Base-by-base conservation (phyloP, 2,797 vertebrate genomes). In the Cyprinella venusta region DNA sequence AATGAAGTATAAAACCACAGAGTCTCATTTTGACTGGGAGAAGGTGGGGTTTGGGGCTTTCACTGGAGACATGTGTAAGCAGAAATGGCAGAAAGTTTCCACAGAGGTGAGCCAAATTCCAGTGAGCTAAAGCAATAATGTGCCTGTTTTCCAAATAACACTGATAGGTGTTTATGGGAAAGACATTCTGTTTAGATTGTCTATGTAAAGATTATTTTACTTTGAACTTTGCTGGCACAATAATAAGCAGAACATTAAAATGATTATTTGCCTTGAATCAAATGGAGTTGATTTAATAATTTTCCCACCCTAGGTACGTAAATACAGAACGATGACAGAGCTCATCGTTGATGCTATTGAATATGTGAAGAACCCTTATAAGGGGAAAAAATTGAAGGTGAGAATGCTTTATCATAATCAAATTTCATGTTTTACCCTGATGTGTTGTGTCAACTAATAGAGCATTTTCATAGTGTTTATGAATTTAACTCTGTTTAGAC, bases 1-100 rank as follows among this genome's bases (percentile, higher is more conserved):
- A 52, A 94, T 95, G 94, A 96, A 95, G 76, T 96, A 95, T 56
- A 96, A 96, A 87, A 96, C 95, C 84, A 96, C 95, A 0, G 95
- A 96, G 92, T 94, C 94, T 0, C 95, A 96, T 91, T 94, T 95
- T 0, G 94, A 96, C 90, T 96, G 95, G 95, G 94, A 94, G 12
- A 95, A 95, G 77, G 92, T 95, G 18, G 85, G 93, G 45, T 95
- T 96, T 36, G 92, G 92, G 19, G 78, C 67, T 80, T 96, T 92
- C 92, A 94, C 90, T 5, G 91, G 92, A 21, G 94, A 94, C 72
- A 94, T 95, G 92, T 96, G 94, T 33, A 94, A 94, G 2, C 91
- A 90, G 88, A 95, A 95, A 67, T 96, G 95, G 95, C 93, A 91
- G 84, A 94, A 93, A 65, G 93, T 96, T 45, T 94, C 94, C 0